Conservation (phyloP, 2,113 vertebrate species). For the Chinchilla lanigera region DNA sequence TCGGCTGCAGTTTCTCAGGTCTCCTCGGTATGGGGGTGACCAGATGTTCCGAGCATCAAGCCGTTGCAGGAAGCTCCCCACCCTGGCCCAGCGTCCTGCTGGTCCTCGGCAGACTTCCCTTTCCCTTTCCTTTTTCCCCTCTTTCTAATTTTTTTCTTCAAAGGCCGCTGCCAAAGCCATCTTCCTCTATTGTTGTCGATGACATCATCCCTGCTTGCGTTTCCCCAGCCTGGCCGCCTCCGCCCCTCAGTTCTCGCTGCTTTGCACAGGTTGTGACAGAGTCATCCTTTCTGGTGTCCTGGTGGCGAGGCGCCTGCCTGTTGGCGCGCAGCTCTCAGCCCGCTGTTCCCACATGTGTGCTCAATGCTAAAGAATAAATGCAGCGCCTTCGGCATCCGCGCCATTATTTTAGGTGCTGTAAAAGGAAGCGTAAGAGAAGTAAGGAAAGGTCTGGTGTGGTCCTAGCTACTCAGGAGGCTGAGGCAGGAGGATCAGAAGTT, state of each 20-base stretch:
- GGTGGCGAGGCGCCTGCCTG: background rate
- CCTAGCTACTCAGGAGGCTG: background rate
- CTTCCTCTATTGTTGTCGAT: slow-evolving; percentile 73
- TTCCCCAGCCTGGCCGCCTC: background rate
- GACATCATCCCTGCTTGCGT: slow-evolving; percentile 49
- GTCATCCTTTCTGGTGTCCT: background rate
- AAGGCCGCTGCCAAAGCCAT: slow-evolving; percentile 67
- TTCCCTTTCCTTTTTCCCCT: slow-evolving; percentile 82
- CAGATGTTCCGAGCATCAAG: slow-evolving; percentile 79
- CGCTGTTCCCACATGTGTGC: background rate
- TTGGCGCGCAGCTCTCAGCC: background rate
- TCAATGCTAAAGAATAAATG: background rate
- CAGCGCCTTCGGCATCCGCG: background rate
- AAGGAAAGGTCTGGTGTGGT: background rate
- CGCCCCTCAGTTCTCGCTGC: background rate
- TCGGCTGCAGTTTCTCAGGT: slow-evolving; percentile 34
- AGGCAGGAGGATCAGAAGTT: background rate
- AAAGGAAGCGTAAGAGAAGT: background rate
- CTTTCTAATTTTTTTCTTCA: slow-evolving; percentile 78
- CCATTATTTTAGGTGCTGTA: background rate
- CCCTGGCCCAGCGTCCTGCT: slow-evolving; percentile 72
- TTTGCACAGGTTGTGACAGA: background rate
- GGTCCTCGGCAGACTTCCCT: slow-evolving; percentile 75
- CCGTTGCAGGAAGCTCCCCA: slow-evolving; percentile 78
- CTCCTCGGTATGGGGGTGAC: slow-evolving; percentile 32